phyloP scores from a whole-genome alignment of 1,140 invertebrate species.

The Solen grandis region DNA sequence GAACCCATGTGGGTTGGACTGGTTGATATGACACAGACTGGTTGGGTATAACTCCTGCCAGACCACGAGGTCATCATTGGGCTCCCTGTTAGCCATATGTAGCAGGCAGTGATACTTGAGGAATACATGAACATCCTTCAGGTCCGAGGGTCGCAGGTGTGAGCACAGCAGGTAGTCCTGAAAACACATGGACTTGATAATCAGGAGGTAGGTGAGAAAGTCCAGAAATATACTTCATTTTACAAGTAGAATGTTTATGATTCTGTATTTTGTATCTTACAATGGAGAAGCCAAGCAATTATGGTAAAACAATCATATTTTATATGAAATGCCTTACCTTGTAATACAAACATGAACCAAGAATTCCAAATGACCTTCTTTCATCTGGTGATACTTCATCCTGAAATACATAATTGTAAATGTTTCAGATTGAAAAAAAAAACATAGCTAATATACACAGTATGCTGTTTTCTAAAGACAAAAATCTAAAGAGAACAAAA shows the following conservation, averaged over 20 bases:
- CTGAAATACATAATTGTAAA: too few species aligned
- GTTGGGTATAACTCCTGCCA: constrained; percentile 80
- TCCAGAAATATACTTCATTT: background rate
- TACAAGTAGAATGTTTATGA: background rate
- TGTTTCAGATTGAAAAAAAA: too few species aligned
- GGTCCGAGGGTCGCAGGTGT: constrained; percentile 77
- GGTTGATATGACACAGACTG: constrained; percentile 62
- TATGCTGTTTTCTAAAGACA: too few species aligned
- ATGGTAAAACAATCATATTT: background rate
- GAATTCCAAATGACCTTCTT: constrained; percentile 78
- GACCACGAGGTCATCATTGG: constrained; percentile 77
- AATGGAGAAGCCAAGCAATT: background rate
- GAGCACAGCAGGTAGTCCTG: constrained; percentile 80
- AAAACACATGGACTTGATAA: background rate
- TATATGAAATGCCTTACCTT: constrained; percentile 73
- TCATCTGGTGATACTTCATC: constrained; percentile 76
- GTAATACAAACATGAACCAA: constrained; percentile 80
- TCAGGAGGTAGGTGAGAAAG: background rate
- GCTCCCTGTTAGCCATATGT: constrained; percentile 70
- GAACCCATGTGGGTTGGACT: constrained; percentile 64
- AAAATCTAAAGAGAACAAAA: too few species aligned
- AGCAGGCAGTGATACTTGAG: constrained; percentile 76
- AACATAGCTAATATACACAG: too few species aligned
- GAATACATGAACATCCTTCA: constrained; percentile 76
- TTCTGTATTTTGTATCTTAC: background rate